phyloP scores from a whole-genome alignment of 1,140 invertebrate species.

The Diorhabda carinulata region DNA sequence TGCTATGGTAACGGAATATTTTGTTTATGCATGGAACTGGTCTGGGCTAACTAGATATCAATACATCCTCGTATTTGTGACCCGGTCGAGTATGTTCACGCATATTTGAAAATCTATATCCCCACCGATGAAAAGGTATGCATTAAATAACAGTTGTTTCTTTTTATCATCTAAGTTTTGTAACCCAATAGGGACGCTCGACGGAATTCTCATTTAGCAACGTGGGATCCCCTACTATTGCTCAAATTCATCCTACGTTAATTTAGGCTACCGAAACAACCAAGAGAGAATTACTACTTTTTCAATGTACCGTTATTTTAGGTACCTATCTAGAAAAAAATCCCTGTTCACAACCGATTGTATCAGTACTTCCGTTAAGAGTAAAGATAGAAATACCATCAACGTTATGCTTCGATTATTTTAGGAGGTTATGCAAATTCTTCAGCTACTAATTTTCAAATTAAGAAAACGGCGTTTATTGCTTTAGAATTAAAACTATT shows the following conservation, averaged over 20 bases:
- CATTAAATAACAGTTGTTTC: no score
- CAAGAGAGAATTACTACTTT: constrained; percentile 13
- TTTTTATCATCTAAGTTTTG: no score
- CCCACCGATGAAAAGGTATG: no score
- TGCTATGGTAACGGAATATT: no score
- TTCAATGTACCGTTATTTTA: constrained; percentile 13
- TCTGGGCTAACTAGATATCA: no score
- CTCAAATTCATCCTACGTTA: background rate
- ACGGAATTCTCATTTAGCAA: no score
- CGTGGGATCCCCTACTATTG: no score
- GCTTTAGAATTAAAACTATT: constrained; percentile 16
- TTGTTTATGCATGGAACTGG: no score
- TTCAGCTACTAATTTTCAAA: constrained; percentile 7
- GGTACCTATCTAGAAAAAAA: constrained; percentile 11
- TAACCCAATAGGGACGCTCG: no score
- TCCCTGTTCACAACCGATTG: constrained; percentile 9
- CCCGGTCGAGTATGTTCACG: no score
- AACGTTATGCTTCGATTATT: constrained; percentile 5
- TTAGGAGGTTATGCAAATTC: constrained; percentile 14
- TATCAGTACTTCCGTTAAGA: constrained; percentile 15
- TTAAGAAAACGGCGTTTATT: constrained; percentile 15
- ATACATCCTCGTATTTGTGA: no score
- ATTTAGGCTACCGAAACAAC: background rate
- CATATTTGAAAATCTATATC: no score
- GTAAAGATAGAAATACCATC: constrained; percentile 10